These are phyloP conservation scores for Pelmatolapia mariae DNA, from an alignment of 2,113 vertebrate genomes.

Conservation along the genomic window DNA sequence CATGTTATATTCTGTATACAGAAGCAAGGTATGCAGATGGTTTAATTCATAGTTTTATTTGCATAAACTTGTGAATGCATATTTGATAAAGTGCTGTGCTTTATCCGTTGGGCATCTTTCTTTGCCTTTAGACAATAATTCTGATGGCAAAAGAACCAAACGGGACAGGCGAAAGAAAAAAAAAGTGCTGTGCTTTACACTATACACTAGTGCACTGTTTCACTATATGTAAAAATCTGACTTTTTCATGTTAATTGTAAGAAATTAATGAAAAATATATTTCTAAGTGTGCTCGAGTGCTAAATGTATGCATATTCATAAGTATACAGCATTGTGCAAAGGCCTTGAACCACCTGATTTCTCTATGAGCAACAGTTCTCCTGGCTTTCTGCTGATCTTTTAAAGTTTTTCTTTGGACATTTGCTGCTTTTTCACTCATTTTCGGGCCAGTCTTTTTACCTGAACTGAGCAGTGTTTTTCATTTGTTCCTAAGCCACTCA, in stretches of 20 bases:
- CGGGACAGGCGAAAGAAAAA: too few species aligned
- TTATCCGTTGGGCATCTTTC: background rate
- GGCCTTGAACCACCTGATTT: background rate
- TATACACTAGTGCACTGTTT: background rate
- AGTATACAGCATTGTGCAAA: background rate
- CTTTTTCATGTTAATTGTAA: background rate
- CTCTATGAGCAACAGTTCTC: background rate
- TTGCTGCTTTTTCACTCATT: background rate
- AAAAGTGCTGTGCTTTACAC: background rate
- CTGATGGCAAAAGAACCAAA: too few species aligned
- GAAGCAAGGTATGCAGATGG: background rate
- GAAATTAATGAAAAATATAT: background rate
- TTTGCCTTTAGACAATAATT: too few species aligned
- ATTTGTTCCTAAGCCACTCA: background rate
- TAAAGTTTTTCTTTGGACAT: background rate
- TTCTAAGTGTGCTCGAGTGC: background rate
- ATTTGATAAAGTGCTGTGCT: background rate
- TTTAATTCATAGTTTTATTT: background rate
- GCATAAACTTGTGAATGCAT: background rate
- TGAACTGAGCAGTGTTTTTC: background rate
- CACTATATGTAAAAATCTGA: background rate
- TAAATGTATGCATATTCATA: background rate
- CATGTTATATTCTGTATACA: background rate
- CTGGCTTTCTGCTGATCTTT: background rate
- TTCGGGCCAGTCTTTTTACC: background rate